phyloP scores from a whole-genome alignment of 2,797 vertebrate species.

The Numenius phaeopus region DNA sequence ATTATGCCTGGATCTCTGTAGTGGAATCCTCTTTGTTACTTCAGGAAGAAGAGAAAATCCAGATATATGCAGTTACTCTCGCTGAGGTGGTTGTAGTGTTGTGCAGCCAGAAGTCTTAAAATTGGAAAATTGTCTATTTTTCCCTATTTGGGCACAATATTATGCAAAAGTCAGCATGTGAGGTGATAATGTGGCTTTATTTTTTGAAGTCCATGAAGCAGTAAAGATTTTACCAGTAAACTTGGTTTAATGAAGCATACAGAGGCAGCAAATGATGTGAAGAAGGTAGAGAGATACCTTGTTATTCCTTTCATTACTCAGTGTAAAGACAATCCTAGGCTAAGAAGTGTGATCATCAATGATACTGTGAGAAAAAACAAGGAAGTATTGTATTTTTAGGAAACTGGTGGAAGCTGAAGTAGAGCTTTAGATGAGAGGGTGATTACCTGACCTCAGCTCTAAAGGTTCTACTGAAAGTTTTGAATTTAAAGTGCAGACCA shows the following conservation, averaged over 20 bases:
- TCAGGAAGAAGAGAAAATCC: background rate
- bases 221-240: background rate
- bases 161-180: background rate
- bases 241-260: background rate
- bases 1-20: background rate
- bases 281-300: background rate
- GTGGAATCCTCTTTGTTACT: background rate
- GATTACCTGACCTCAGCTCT: background rate
- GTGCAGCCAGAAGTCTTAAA: background rate
- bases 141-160: background rate
- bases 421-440: background rate
- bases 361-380: background rate
- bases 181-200: background rate
- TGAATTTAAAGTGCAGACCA: background rate
- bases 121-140: background rate
- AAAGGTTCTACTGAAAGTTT: background rate
- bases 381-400: background rate
- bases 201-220: background rate
- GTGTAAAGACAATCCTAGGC: background rate
- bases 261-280: background rate
- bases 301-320: background rate
- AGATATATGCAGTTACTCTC: background rate
- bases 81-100: background rate
- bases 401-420: background rate
- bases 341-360: background rate